Evolutionary conservation across 2,797 vertebrate genomes (phyloP), one percentile per base, ranked within the genome.

Genomic region (Anguilla anguilla): DNA sequence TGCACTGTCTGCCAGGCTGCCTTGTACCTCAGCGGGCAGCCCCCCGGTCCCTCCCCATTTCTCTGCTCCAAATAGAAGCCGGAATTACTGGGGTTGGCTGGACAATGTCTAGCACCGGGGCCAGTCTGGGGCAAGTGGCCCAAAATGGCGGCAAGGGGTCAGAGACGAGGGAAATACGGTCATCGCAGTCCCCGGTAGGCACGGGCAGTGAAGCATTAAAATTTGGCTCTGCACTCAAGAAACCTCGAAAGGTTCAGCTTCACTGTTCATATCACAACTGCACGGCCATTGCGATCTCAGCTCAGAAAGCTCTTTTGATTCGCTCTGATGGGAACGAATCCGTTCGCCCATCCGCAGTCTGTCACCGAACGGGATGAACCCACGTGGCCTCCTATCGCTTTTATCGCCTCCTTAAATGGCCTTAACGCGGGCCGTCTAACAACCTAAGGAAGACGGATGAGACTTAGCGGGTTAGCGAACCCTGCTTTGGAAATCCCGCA

Each of bases 371-470:
- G 39, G 39, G 3, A 43, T 39, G 35, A 57, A 19, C 72, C 35
- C 35, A 7, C 13, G 2, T 15, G 35, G 13, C 72, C 31, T 35
- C 69, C 22, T 55, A 67, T 6, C 64, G 43, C 28, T 67, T 88
- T 83, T 3, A 84, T 51, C 64, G 15, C 15, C 86, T 87, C 89
- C 90, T 84, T 92, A 89, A 89, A 91, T 89, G 89, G 89, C 51
- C 81, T 88, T 74, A 89, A 85, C 83, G 88, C 72, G 90, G 77
- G 87, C 84, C 86, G 7, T 49, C 85, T 11, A 86, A 88, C 86
- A 88, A 81, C 84, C 86, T 82, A 81, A 77, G 64, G 22, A 77
- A 87, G 85, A 85, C 81, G 31, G 74, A 87, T 28, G 85, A 84
- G 84, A 67, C 84, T 84, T 88, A 51, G 86, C 77, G 89, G 59